These are phyloP conservation scores for Cantharis lateralis DNA, from an alignment of 2,888 invertebrate genomes.

Conservation along the genomic window DNA sequence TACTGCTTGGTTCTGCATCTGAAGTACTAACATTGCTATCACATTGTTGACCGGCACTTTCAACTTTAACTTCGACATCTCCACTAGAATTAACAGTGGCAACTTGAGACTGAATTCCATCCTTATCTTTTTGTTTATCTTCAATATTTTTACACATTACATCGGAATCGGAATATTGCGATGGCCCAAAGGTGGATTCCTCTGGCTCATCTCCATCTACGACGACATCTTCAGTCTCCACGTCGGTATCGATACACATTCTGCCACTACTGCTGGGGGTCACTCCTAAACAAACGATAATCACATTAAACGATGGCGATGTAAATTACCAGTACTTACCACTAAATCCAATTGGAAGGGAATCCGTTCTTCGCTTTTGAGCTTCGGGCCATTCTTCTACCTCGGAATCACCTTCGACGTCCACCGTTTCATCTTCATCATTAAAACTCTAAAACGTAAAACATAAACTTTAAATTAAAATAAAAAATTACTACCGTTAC, in stretches of 20 bases:
- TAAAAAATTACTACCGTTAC: slow-evolving; percentile 44
- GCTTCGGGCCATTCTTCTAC: slow-evolving; percentile 63
- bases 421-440: slow-evolving; percentile 72
- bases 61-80: slow-evolving; percentile 53
- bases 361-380: slow-evolving; percentile 48
- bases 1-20: slow-evolving; percentile 56
- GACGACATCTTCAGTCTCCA: slow-evolving; percentile 54
- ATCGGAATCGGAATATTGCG: slow-evolving; percentile 54
- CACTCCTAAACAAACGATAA: slow-evolving; percentile 1
- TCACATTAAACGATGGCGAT: background rate
- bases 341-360: slow-evolving; percentile 39
- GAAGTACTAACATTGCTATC: slow-evolving; percentile 58
- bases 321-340: background rate
- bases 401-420: slow-evolving; percentile 65
- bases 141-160: slow-evolving; percentile 43
- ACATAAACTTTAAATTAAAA: background rate
- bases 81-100: slow-evolving; percentile 56
- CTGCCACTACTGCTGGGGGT: slow-evolving; percentile 49
- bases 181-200: slow-evolving; percentile 51
- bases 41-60: slow-evolving; percentile 50
- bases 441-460: slow-evolving; percentile 34
- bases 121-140: slow-evolving; percentile 41
- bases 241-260: slow-evolving; percentile 47
- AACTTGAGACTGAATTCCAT: slow-evolving; percentile 39
- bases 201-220: slow-evolving; percentile 56